A percentile compares a stretch with the other conserved stretches of the same genome.
These are phyloP conservation scores for Limnephilus auricula DNA, from an alignment of 2,888 invertebrate genomes.

Conservation along the genomic window DNA sequence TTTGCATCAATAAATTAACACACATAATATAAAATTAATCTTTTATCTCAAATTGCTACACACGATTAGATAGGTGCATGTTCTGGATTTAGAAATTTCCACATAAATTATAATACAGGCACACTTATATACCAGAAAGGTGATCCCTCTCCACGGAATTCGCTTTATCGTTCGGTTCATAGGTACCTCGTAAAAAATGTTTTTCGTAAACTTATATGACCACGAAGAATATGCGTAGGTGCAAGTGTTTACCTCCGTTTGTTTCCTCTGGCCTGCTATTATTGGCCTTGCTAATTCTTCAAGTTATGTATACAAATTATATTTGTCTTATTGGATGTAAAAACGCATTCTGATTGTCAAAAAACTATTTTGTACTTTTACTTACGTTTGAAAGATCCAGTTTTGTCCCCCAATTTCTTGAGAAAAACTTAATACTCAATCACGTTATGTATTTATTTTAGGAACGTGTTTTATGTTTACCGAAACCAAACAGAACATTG, in stretches of 20 bases:
- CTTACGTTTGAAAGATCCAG: slow-evolving; percentile 13
- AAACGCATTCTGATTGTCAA: background rate
- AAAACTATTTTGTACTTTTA: background rate
- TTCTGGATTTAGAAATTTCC: background rate
- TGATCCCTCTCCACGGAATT: background rate
- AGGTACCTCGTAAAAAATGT: background rate
- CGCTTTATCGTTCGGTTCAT: background rate
- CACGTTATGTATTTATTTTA: background rate
- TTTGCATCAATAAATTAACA: background rate
- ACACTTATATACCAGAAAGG: background rate
- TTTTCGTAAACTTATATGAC: background rate
- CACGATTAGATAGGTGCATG: background rate
- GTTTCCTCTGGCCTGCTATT: background rate
- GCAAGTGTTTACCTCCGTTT: background rate
- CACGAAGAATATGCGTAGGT: background rate
- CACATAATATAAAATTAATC: too few species aligned
- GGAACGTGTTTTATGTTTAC: background rate
- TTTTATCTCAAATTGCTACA: background rate
- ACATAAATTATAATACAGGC: background rate
- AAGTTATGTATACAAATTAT: background rate
- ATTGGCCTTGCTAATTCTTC: background rate
- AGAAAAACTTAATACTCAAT: background rate
- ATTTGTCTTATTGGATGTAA: background rate
- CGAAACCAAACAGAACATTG: background rate
- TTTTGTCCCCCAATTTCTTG: background rate